Evolutionary conservation across 1,140 invertebrate genomes (phyloP).

Genomic region (Anoplolepis gracilipes): DNA sequence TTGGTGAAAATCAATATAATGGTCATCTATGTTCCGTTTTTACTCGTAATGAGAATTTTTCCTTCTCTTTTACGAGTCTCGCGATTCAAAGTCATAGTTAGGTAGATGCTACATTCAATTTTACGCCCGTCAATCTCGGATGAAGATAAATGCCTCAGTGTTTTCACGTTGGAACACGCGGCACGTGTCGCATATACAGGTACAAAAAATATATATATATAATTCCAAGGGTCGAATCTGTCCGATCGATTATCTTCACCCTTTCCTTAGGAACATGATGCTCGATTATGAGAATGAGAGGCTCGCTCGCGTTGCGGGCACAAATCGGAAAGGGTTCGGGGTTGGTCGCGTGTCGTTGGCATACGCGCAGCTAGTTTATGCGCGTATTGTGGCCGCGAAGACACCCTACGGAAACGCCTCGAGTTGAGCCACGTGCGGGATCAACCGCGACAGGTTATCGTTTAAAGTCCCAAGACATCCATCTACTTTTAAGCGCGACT

Average conservation of each 20-base stretch:
- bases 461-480: constrained; percentile 3
- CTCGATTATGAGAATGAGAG: constrained; percentile 76
- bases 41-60: constrained; percentile 11
- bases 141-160: constrained; percentile 20
- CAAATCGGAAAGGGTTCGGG: constrained; percentile 74
- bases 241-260: constrained; percentile 82
- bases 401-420: constrained; percentile 75
- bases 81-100: not conserved
- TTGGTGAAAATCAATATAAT: constrained; percentile 55
- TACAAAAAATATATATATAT: constrained; percentile 34
- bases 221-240: constrained; percentile 55
- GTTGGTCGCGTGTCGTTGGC: constrained; percentile 78
- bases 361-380: constrained; percentile 75
- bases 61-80: not conserved
- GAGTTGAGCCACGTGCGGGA: constrained; percentile 73
- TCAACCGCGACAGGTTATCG: constrained; percentile 54
- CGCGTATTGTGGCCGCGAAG: constrained; percentile 81
- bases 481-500: not conserved
- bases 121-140: not conserved
- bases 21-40: not conserved
- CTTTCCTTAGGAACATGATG: constrained; percentile 76
- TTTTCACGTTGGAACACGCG: constrained; percentile 20
- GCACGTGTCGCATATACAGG: constrained; percentile 70
- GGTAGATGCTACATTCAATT: not conserved
- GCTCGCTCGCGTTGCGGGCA: constrained; percentile 63